These are phyloP conservation scores for Micronycteris hirsuta DNA, from an alignment of 2,113 vertebrate species.

Conservation along the genomic window DNA sequence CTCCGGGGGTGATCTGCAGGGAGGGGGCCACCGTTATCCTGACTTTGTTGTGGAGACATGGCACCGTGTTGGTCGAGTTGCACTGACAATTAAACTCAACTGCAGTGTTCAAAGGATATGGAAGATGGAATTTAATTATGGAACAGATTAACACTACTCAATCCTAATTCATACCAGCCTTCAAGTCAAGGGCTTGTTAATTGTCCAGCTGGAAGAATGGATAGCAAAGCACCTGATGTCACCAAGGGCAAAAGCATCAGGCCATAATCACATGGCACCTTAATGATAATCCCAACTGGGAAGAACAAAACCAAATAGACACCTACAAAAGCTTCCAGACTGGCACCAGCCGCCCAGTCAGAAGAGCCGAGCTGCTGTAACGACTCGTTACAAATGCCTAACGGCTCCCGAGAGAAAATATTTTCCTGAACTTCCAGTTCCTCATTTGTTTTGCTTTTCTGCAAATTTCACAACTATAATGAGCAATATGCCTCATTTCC, in stretches of 20 bases:
- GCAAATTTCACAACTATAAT: slow-evolving; percentile 6
- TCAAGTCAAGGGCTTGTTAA: background rate
- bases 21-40: background rate
- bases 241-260: slow-evolving; percentile 25
- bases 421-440: slow-evolving; percentile 36
- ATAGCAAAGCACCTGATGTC: background rate
- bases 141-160: slow-evolving; percentile 55
- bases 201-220: slow-evolving; percentile 19
- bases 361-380: slow-evolving; percentile 51
- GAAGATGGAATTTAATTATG: slow-evolving; percentile 67
- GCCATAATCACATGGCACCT: slow-evolving; percentile 26
- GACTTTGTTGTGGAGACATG: slow-evolving; percentile 40
- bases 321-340: slow-evolving; percentile 53
- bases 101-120: slow-evolving; percentile 45
- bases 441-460: slow-evolving; percentile 57
- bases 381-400: slow-evolving; percentile 52
- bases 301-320: slow-evolving; percentile 22
- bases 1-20: background rate
- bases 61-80: background rate
- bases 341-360: slow-evolving; percentile 19
- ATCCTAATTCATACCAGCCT: slow-evolving; percentile 53
- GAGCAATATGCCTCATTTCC: background rate
- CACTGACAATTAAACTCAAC: slow-evolving; percentile 51
- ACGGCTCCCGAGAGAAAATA: slow-evolving; percentile 58
- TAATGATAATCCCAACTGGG: slow-evolving; percentile 2